phyloP scores from a whole-genome alignment of 2,888 invertebrate genomes.

The Orchesella flavescens region DNA sequence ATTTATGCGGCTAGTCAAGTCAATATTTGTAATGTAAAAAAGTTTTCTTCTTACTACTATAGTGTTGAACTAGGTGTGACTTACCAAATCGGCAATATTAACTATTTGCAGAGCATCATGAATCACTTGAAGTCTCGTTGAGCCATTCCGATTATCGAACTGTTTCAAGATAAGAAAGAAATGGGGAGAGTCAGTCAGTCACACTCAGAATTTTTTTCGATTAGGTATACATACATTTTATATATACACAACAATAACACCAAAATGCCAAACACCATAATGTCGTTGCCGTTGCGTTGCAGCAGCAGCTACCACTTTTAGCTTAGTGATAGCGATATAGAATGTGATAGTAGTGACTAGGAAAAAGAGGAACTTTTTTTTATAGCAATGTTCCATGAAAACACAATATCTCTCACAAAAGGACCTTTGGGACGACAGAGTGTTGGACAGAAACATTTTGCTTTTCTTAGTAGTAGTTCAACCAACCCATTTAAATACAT shows the following conservation, averaged over 20 bases:
- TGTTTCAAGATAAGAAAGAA: constrained; percentile 72
- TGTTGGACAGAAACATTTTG: constrained; percentile 43
- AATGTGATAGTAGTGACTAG: not conserved
- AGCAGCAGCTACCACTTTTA: too few species aligned
- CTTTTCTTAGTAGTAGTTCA: constrained; percentile 21
- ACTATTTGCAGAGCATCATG: constrained; percentile 97
- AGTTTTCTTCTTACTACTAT: constrained; percentile 6
- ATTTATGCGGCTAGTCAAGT: constrained; percentile 12
- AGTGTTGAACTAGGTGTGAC: constrained; percentile 73
- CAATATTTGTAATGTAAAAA: not conserved
- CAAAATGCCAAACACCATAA: too few species aligned
- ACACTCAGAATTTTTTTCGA: not conserved
- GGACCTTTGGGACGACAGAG: constrained; percentile 49
- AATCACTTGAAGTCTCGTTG: constrained; percentile 89
- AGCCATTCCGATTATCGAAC: constrained; percentile 92
- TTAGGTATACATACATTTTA: too few species aligned
- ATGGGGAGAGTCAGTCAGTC: constrained; percentile 16
- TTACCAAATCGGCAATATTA: constrained; percentile 97
- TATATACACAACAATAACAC: too few species aligned
- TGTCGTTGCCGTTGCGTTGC: too few species aligned
- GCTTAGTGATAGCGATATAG: too few species aligned
- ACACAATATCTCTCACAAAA: constrained; percentile 46
- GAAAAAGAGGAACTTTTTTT: not conserved
- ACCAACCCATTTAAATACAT: not conserved
- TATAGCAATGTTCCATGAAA: constrained; percentile 51